phyloP scores from a whole-genome alignment of 92 coral and sea anemone species.

The Parazoanthus swiftii region DNA sequence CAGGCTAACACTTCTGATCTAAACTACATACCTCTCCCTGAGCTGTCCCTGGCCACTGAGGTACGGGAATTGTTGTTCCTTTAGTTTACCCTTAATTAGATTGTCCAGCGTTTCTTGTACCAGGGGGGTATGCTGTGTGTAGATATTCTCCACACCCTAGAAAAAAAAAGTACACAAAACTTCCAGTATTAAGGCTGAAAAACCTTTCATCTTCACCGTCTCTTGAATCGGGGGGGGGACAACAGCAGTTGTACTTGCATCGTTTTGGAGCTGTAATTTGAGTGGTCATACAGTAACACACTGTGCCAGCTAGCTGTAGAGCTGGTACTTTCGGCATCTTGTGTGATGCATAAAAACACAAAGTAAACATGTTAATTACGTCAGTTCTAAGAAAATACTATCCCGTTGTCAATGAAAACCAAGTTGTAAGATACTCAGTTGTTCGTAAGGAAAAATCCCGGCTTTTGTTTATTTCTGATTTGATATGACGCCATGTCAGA shows the following conservation, averaged over 20 bases:
- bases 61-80: constrained; percentile 83
- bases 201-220: no score
- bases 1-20: not conserved
- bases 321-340: no score
- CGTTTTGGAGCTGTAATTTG: no score
- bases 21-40: constrained; percentile 75
- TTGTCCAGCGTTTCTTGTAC: constrained; percentile 87
- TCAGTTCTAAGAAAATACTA: not conserved
- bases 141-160: constrained; percentile 97
- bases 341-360: no score
- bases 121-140: constrained; percentile 92
- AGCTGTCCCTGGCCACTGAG: constrained; percentile 77
- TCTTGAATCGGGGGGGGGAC: no score
- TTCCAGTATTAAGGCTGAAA: no score
- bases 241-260: no score
- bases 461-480: not conserved
- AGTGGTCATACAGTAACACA: no score
- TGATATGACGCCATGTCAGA: not conserved
- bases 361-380: no score
- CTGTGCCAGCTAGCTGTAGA: no score
- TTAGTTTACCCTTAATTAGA: constrained; percentile 90
- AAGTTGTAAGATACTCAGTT: not conserved
- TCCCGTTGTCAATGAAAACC: not conserved
- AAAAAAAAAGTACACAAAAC: not conserved
- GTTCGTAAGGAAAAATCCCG: not conserved